These are phyloP conservation scores for Paracyclopina nana DNA, from an alignment of 1,140 invertebrate species.

Conservation along the genomic window DNA sequence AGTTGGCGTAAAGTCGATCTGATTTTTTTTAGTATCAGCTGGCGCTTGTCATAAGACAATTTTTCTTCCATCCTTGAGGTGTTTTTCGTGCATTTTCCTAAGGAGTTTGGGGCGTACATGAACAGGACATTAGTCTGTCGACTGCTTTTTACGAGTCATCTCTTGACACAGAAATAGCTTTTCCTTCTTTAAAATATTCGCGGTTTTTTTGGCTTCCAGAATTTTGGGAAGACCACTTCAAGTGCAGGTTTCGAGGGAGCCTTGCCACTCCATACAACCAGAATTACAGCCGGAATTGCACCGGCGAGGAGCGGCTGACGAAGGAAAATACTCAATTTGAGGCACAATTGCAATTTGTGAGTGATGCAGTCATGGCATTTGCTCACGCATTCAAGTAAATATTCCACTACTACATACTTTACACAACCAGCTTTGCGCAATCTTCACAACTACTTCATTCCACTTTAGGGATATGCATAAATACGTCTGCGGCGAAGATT, in stretches of 20 bases:
- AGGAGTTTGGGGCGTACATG: no score
- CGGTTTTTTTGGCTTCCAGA: constrained; percentile 35
- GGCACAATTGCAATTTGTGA: constrained; percentile 74
- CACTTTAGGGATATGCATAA: constrained; percentile 55
- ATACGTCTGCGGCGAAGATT: constrained; percentile 43
- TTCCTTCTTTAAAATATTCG: not conserved
- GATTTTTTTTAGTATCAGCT: no score
- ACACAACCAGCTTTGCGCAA: not conserved
- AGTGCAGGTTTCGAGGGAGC: constrained; percentile 55
- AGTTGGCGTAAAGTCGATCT: no score
- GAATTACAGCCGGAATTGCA: constrained; percentile 43
- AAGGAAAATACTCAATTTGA: constrained; percentile 59
- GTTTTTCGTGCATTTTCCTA: no score
- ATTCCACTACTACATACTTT: not conserved
- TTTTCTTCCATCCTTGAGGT: no score
- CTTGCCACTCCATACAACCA: constrained; percentile 56
- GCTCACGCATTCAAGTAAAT: constrained; percentile 59
- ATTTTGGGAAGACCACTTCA: constrained; percentile 81
- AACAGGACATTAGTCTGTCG: no score
- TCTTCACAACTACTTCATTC: not conserved
- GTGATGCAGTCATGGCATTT: constrained; percentile 76
- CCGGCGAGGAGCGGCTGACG: constrained; percentile 45
- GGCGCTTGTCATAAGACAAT: no score
- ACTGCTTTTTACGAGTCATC: not conserved
- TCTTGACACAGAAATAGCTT: not conserved